These are phyloP conservation scores for Parnassius smintheus DNA, from an alignment of 2,888 invertebrate genomes.

Conservation along the genomic window DNA sequence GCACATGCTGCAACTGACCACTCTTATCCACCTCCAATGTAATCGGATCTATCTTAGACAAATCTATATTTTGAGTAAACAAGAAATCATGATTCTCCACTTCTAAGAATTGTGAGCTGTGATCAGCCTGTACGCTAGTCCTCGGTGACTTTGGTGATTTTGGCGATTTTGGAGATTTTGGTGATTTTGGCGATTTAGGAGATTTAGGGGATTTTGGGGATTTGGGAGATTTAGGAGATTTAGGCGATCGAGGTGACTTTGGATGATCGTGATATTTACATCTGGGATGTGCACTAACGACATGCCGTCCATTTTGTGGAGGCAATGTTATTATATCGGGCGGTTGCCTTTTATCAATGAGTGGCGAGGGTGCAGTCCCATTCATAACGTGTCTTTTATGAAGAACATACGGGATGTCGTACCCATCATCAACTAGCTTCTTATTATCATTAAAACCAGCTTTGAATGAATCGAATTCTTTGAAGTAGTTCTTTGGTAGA, in stretches of 20 bases:
- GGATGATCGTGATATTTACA: conserved; percentile 78
- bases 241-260: conserved; percentile 58
- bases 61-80: conserved; percentile 87
- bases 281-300: conserved; percentile 70
- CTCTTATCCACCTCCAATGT: conserved; percentile 87
- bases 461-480: conserved; percentile 83
- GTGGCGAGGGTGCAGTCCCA: conserved; percentile 86
- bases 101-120: conserved; percentile 69
- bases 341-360: conserved; percentile 66
- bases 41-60: conserved; percentile 87
- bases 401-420: conserved; percentile 91
- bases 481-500: conserved; percentile 87
- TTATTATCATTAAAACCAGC: conserved; percentile 76
- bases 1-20: conserved; percentile 82
- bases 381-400: conserved; percentile 93
- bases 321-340: conserved; percentile 74
- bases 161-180: conserved; percentile 78
- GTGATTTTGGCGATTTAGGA: conserved; percentile 79
- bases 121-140: conserved; percentile 66
- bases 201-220: conserved; percentile 83
- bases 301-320: conserved; percentile 70
- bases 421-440: conserved; percentile 77
- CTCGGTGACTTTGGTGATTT: conserved; percentile 80
- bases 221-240: conserved; percentile 84
- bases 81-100: conserved; percentile 83